Evolutionary conservation across 2,888 invertebrate species (phyloP), one percentile per base, ranked within the genome.

Genomic region (Agonum fuliginosum): DNA sequence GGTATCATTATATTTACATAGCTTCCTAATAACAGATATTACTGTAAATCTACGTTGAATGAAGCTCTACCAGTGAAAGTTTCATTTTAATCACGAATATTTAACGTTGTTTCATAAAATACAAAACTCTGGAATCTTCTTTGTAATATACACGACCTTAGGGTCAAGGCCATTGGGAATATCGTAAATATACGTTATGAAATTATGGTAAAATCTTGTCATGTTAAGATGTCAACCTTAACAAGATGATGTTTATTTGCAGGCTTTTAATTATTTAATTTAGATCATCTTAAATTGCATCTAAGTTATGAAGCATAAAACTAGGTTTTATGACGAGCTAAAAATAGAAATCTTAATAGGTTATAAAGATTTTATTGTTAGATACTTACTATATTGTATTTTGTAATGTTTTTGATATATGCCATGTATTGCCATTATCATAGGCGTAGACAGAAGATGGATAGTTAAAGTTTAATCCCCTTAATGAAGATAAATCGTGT

Each of bases 1-100:
- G 43, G 58, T 58, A 54, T 46, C 46, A 54, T 72, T 73, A 43
- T 73, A 34, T 73, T 58, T 73, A 51, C 73, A 73, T 73, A 73
- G 37, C 43, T 37, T 6, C 37, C 10, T 73, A 73, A 73, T 73
- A 73, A 73, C 58, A 73, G 4, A 73, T 20, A 73, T 73, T 73
- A 73, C 19, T 37, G 24, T 58, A 58, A 73, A 70, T 43, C 43
- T 17, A 8, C 22, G 43, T 46, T 70, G 19, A 41, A 70, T 70
- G 4, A 17, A 5, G 0, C 20, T 48, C 48, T 48, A 3, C 48
- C 8, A 58, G 58, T 58, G 58, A 58, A 27, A 58, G 58, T 58
- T 27, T 48, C 17, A 48, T 48, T 48, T 48, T 48, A 48, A 48
- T 48, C 48, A 48, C 8, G 14, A 17, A 12, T 48, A 48, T 48